Evolutionary conservation across 2,797 vertebrate species (phyloP).

Genomic region (Hybognathus amarus): DNA sequence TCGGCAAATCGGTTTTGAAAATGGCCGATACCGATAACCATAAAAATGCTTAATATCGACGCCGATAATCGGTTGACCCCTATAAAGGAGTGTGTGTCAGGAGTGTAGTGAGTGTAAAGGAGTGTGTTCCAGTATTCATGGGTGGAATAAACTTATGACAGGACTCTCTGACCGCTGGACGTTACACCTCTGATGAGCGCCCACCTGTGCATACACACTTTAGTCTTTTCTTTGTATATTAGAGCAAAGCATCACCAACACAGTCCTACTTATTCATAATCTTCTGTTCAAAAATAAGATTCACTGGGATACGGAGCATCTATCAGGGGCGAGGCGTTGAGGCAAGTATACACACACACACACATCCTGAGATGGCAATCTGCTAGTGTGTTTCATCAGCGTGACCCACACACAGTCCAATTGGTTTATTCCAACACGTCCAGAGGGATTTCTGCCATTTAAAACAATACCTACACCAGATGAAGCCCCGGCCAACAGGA

Average conservation of each 20-base stretch:
- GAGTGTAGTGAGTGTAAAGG: too few relatives aligned
- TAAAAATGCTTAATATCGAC: too few relatives aligned
- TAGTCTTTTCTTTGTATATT: too few relatives aligned
- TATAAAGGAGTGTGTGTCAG: too few relatives aligned
- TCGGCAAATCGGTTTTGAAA: too few relatives aligned
- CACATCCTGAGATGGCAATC: constrained; percentile 12
- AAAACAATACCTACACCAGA: neutral
- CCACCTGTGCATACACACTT: too few relatives aligned
- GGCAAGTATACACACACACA: neutral
- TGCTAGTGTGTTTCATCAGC: neutral
- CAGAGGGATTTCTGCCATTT: neutral
- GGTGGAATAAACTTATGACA: too few relatives aligned
- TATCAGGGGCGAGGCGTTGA: neutral
- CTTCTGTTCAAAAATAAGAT: neutral
- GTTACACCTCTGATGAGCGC: too few relatives aligned
- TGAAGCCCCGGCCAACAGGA: neutral
- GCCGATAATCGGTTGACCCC: too few relatives aligned
- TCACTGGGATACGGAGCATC: neutral
- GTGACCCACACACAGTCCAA: neutral
- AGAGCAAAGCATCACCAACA: neutral
- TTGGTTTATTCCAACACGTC: neutral
- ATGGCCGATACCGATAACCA: too few relatives aligned
- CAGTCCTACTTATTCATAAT: neutral
- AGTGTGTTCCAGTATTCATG: too few relatives aligned
- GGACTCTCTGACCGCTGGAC: too few relatives aligned